Conservation (phyloP, 2,113 vertebrate genomes). For the Pelvicachromis taeniatus region DNA sequence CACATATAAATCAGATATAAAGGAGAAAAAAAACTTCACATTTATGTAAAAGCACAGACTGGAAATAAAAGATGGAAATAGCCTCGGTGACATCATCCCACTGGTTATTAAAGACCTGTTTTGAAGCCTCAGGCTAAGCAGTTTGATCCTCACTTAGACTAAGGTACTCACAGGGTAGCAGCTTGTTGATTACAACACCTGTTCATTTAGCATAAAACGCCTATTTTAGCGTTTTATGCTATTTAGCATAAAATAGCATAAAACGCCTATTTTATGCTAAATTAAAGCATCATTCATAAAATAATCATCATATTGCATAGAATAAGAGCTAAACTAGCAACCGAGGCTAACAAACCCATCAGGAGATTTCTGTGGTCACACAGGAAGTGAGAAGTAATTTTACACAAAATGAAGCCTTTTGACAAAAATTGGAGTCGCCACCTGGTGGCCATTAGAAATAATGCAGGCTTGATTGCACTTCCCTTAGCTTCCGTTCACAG, state of each 20-base stretch:
- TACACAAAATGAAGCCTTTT: not conserved
- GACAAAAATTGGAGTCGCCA: not conserved
- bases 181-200: rapidly evolving
- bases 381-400: not conserved
- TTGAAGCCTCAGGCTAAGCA: not conserved
- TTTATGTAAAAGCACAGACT: not conserved
- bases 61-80: not conserved
- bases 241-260: not conserved
- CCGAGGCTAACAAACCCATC: not conserved
- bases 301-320: not conserved
- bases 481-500: not conserved
- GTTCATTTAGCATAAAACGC: rapidly evolving
- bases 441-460: not conserved
- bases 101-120: rapidly evolving
- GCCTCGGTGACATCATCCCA: not conserved
- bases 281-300: not conserved
- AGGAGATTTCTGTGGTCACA: not conserved
- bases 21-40: not conserved
- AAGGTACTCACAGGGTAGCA: not conserved
- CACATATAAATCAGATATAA: rapidly evolving
- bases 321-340: not conserved
- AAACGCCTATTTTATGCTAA: rapidly evolving
- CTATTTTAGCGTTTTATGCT: too few relatives aligned
- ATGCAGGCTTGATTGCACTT: not conserved
- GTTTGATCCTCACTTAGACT: not conserved